Base-by-base conservation (phyloP, 2,113 vertebrate genomes). In the Phylloscopus trochiloides region DNA sequence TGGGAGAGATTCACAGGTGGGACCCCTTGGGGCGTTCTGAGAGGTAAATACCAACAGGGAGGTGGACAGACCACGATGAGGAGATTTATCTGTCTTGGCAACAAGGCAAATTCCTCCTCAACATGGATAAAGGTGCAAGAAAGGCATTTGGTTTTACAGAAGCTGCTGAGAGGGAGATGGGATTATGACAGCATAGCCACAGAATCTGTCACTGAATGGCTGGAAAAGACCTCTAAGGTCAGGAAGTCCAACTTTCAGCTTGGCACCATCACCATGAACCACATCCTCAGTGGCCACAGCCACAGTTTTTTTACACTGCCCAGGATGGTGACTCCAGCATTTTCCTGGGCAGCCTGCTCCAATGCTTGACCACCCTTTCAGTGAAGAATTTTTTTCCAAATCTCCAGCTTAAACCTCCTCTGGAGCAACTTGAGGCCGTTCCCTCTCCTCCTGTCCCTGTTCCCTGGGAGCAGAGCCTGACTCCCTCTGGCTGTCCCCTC, bases 391-490 rank as follows among this genome's bases (percentile, higher is more conserved):
- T 26, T 65, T 51, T 55, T 7, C 32, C 31, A 28, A 24, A 73
- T 28, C 28, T 51, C 21, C 48, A 22, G 4, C 1, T 38, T 17
- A 3, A 42, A 31, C 6, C 4, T 63, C 6, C 6, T 6, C 34
- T 32, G 24, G 20, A 3, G 3, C 20, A 21, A 4, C 3, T 1
- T 14, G 31, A 32, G 10, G 32, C 7, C 0, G 0, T 57, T 50
- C 6, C 9, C 14, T 50, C 15, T 50, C 12, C 0, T 65, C 34
- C 26, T 70, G 48, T 55, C 34, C 34, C 24, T 42, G 25, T 42
- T n/a, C 14, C 42, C 25, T 31, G 57, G 15, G 14, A 34, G 3
- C 31, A 42, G 31, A 72, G 6, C 58, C 85, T 0, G 3, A 25
- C 6, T 3, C 7, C 7, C 17, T 32, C 31, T 0, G 2, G 6